Evolutionary conservation across 2,888 invertebrate genomes (phyloP), one percentile per base, ranked within the genome.

Genomic region (Minunthozetes semirufus): DNA sequence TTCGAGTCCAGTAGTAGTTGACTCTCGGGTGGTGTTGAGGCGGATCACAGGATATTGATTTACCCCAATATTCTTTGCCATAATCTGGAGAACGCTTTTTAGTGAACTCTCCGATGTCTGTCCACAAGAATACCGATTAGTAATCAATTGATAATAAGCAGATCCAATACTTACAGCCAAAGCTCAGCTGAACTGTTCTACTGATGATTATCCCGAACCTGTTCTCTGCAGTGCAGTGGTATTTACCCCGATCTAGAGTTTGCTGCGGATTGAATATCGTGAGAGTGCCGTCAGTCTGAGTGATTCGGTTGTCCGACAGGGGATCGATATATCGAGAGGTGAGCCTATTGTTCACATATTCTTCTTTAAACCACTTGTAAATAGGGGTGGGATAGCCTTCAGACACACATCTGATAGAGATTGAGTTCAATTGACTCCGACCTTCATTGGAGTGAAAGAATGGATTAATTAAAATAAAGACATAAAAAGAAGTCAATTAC

Each of bases 11-110:
- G 79, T 93, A 89, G 83, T 92, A 95, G 78, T 90, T 90, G 0
- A 95, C 92, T 74, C 88, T 87, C 9, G 95, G 94, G 82, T 90
- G 95, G 85, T 92, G 91, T 79, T 91, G 91, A 0, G 96, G 96
- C 17, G 95, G 92, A 85, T 94, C 94, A 84, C 94, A 95, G 79
- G 89, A 91, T 78, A 94, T 88, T 0, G 92, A 90, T 85, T 94
- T 94, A 48, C 94, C 94, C 94, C 94, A 94, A 83, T 94, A 93
- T 82, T 93, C 90, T 80, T 91, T 90, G 9, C 93, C 94, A 77
- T 86, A 87, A 84, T 94, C 94, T 61, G 88, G 86, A 0, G 93
- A 89, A 75, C 94, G 87, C 81, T 92, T 91, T 78, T 92, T 86
- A 83, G 93, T 94, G 80, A 95, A 95, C 83, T 94, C 93, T 81